Evolutionary conservation across 2,888 invertebrate genomes (phyloP), one percentile per base, ranked within the genome.

Genomic region (Miltochrista miniata): DNA sequence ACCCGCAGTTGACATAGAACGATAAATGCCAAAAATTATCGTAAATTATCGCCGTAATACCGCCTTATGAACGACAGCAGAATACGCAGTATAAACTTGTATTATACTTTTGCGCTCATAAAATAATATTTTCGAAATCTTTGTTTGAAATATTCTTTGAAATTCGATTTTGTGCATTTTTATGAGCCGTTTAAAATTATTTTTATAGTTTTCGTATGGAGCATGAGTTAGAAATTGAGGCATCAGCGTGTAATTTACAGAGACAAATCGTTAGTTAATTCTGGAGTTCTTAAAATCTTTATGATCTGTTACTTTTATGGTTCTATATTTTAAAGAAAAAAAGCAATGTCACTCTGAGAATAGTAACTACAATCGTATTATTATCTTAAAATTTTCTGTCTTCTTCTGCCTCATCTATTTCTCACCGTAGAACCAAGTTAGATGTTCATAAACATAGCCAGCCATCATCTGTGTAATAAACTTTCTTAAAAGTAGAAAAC

Each of bases 21-120:
- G 71, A 83, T 87, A 86, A 87, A 87, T 66, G 87, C 77, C 86
- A 81, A 81, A 78, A 76, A 78, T 68, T 68, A 76, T 69, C 80
- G 77, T 87, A 86, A 87, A 87, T 86, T 83, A 81, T 69, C 67
- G 41, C 51, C 62, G 72, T 82, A 85, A 85, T 79, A 76, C 79
- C 74, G 71, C 65, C 72, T 71, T 72, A 78, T 63, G 71, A 69
- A 70, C 72, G 83, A 85, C 84, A 77, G 81, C 54, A 79, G 80
- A 87, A 84, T 85, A 81, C 73, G 80, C 80, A 81, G 78, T 79
- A 79, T 81, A 79, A 81, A 78, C 73, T 79, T 74, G 74, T 72
- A 76, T 68, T 53, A 63, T 66, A 54, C 62, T 61, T 66, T 78
- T 70, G 68, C 62, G 68, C 68, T 80, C 82, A 75, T 83, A 83